Percentiles rank a stretch among this genome's conserved stretches.
Evolutionary conservation across 1,140 invertebrate genomes (phyloP).

Genomic region (Drosophila melanica): DNA sequence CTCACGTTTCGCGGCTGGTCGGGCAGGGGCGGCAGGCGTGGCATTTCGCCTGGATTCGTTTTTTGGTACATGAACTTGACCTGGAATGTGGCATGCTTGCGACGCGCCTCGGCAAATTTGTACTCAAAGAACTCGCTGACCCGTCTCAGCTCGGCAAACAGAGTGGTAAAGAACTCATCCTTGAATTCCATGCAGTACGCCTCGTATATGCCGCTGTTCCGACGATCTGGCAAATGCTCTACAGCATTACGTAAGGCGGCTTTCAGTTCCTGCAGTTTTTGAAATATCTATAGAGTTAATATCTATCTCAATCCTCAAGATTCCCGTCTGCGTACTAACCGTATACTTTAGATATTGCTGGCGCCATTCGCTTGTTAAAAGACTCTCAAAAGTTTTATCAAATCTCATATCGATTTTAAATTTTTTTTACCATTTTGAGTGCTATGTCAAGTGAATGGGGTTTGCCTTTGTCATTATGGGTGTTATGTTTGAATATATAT

Average conservation of each 20-base stretch:
- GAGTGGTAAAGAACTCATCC: conserved; percentile 95
- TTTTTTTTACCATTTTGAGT: no score
- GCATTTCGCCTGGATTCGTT: neutral
- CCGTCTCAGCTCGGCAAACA: conserved; percentile 95
- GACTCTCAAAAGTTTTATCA: conserved; percentile 55
- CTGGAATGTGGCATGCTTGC: conserved; percentile 38
- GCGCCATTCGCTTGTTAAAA: conserved; percentile 73
- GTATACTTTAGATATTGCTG: conserved; percentile 70
- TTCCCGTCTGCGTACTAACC: conserved; percentile 20
- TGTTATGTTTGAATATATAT: no score
- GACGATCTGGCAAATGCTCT: conserved; percentile 21
- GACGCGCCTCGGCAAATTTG: conserved; percentile 96
- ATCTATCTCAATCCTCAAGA: no score
- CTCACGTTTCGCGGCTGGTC: conserved; percentile 90
- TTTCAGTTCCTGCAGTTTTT: neutral
- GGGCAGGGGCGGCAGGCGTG: conserved; percentile 7
- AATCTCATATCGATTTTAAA: conserved; percentile 61
- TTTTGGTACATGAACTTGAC: conserved; percentile 1
- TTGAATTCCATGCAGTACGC: conserved; percentile 94
- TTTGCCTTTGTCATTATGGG: no score
- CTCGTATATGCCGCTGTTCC: neutral
- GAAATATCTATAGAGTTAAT: neutral
- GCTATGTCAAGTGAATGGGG: no score
- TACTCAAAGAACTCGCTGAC: conserved; percentile 98
- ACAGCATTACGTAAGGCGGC: neutral